Conservation (phyloP, 2,797 vertebrate species). For the Molothrus ater region DNA sequence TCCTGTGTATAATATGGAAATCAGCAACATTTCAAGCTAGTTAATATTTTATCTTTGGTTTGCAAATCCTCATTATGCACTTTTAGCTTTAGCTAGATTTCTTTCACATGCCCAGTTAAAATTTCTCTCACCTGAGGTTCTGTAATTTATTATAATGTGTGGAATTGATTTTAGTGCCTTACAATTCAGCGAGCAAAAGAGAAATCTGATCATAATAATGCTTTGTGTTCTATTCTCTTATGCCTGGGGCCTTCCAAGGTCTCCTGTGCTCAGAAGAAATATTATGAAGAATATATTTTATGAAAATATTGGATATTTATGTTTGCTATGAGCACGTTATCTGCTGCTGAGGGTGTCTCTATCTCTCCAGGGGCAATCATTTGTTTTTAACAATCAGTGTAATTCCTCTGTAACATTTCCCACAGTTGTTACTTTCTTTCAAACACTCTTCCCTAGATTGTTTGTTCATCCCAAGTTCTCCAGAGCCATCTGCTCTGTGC, state of each 20-base stretch:
- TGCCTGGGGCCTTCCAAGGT: not conserved
- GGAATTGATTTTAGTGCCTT: not conserved
- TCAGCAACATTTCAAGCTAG: not conserved
- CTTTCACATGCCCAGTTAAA: not conserved
- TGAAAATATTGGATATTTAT: not conserved
- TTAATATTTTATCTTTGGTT: not conserved
- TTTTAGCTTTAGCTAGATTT: constrained; percentile 3
- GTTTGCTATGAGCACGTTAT: not conserved
- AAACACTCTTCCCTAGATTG: not conserved
- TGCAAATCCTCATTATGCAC: not conserved
- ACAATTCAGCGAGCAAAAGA: not conserved
- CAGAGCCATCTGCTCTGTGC: not conserved
- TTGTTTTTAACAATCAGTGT: not conserved
- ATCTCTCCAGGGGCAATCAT: not conserved
- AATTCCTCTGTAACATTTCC: not conserved
- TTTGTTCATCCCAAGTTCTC: not conserved
- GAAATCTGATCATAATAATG: not conserved
- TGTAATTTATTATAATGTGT: not conserved
- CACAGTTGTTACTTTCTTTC: not conserved
- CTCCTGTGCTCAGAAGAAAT: not conserved
- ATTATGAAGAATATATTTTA: not conserved
- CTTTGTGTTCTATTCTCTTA: not conserved
- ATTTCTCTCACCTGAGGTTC: not conserved
- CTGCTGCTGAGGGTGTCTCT: not conserved
- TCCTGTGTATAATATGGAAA: not conserved